A percentile compares a stretch with the other conserved stretches of the same genome.
Conservation (phyloP, 2,888 invertebrate species). For the Dyspetes luteomarginatus region DNA sequence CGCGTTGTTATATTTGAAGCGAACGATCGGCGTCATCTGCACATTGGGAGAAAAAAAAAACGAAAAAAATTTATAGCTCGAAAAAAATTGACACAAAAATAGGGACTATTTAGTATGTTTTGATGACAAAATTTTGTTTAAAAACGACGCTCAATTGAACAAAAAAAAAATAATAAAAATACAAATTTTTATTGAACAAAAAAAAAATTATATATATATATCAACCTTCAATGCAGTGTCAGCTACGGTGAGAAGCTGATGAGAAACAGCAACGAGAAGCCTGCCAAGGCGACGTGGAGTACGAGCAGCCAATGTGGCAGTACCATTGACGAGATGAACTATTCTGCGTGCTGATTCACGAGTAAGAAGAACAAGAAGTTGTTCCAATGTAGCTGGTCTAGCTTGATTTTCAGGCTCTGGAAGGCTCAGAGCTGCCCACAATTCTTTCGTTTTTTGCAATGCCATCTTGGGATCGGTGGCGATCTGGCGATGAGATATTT, state of each 20-base stretch:
- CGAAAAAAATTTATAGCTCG: neutral
- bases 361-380: conserved; percentile 89
- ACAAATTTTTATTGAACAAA: conserved; percentile 3
- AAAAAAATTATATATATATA: too few relatives aligned
- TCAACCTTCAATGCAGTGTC: conserved; percentile 88
- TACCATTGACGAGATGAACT: conserved; percentile 91
- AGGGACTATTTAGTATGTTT: too few relatives aligned
- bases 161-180: too few relatives aligned
- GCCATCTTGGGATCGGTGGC: conserved; percentile 91
- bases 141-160: too few relatives aligned
- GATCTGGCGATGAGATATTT: conserved; percentile 84
- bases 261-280: conserved; percentile 79
- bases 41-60: conserved; percentile 25
- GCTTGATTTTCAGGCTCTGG: conserved; percentile 95
- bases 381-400: conserved; percentile 90
- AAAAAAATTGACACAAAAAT: too few relatives aligned
- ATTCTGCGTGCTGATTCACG: conserved; percentile 91
- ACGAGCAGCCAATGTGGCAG: conserved; percentile 85
- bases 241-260: conserved; percentile 86
- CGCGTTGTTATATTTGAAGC: conserved; percentile 70
- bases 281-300: conserved; percentile 84
- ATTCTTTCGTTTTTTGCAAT: conserved; percentile 89
- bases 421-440: conserved; percentile 89
- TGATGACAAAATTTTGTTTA: too few relatives aligned
- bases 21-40: conserved; percentile 75